Conservation (phyloP, 2,113 vertebrate species). For the Oceanites oceanicus region DNA sequence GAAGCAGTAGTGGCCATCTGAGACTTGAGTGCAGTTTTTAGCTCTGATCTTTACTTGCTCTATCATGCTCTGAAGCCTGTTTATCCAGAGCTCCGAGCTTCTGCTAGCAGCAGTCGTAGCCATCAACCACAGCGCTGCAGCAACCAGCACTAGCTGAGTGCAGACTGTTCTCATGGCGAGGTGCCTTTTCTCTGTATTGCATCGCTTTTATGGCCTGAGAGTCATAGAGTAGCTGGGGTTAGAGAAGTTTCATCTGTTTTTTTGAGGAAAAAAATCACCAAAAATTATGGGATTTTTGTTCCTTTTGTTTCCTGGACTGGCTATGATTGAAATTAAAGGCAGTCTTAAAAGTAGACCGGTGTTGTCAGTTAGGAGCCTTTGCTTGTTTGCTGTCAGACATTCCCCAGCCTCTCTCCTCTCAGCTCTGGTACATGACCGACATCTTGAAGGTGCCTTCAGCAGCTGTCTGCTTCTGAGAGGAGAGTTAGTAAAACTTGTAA, state of each 20-base stretch:
- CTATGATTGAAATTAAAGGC: neutral
- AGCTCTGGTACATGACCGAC: neutral
- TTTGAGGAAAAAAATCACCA: neutral
- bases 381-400: neutral
- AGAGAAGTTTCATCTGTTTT: neutral
- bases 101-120: neutral
- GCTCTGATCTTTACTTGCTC: neutral
- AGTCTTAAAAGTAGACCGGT: neutral
- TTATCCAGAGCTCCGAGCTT: neutral
- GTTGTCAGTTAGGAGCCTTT: neutral
- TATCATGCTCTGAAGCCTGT: neutral
- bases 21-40: neutral
- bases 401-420: neutral
- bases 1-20: neutral
- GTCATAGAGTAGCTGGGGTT: neutral
- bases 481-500: neutral
- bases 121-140: neutral
- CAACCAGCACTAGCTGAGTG: accelerated
- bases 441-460: neutral
- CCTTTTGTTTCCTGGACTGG: neutral
- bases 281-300: neutral
- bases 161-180: neutral
- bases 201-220: neutral
- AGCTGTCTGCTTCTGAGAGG: neutral
- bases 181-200: neutral